Conservation (phyloP, 2,113 vertebrate genomes). For the Hydrochoerus hydrochaeris region DNA sequence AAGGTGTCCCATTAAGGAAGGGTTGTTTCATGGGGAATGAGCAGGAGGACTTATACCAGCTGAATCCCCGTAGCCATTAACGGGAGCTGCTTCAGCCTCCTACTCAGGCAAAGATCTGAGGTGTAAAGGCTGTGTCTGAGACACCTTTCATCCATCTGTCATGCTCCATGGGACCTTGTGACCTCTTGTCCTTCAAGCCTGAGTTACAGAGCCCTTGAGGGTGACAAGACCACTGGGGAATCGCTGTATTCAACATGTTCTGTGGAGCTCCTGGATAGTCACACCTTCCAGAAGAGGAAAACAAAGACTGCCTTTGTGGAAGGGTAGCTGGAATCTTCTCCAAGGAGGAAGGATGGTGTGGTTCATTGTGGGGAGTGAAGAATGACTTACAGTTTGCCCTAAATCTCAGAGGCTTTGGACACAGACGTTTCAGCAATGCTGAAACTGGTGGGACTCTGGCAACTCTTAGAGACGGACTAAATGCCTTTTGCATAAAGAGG, state of each 20-base stretch:
- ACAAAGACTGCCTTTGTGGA: neutral
- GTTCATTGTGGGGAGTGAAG: neutral
- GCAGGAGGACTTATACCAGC: neutral
- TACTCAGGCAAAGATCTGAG: neutral
- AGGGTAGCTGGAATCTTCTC: neutral
- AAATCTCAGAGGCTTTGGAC: neutral
- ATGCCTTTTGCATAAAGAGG: neutral
- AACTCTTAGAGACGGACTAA: neutral
- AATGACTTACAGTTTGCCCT: neutral
- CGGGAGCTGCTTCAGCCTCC: neutral
- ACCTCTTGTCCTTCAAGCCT: neutral
- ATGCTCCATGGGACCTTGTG: accelerated
- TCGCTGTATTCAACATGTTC: neutral
- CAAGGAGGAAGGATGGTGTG: accelerated
- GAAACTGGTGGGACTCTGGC: neutral
- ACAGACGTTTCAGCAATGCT: neutral
- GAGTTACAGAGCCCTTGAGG: neutral
- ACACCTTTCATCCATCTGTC: neutral
- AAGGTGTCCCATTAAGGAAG: neutral
- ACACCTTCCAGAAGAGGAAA: neutral
- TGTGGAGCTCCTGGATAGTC: neutral
- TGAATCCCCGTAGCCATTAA: neutral
- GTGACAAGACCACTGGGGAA: neutral
- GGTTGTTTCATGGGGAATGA: neutral
- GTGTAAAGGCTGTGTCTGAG: neutral